These are phyloP conservation scores for Genyomyrus donnyi DNA, from an alignment of 2,113 vertebrate genomes.

Conservation along the genomic window DNA sequence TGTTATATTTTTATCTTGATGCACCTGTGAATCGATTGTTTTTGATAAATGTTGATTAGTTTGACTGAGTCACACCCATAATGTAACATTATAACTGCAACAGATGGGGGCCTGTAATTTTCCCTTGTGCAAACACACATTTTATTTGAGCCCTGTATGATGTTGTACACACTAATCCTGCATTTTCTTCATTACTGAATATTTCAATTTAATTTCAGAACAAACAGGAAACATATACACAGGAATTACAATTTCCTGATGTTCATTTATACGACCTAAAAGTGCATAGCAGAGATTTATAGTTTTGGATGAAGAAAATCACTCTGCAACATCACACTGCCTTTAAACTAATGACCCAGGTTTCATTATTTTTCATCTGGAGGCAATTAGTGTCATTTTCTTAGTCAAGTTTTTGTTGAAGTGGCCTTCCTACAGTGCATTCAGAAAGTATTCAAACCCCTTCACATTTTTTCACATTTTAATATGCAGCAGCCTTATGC, in stretches of 20 bases:
- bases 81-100: background rate
- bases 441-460: background rate
- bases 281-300: background rate
- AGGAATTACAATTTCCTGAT: background rate
- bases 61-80: background rate
- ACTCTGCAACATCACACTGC: background rate
- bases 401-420: background rate
- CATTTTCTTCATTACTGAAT: background rate
- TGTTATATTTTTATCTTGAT: background rate
- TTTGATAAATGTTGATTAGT: background rate
- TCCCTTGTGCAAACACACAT: background rate
- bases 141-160: background rate
- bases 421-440: background rate
- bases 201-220: background rate
- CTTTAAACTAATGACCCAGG: background rate
- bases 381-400: background rate
- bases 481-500: background rate
- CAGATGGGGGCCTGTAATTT: background rate
- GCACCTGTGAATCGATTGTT: background rate
- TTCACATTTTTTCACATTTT: background rate
- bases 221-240: background rate
- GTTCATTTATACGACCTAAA: background rate
- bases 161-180: background rate
- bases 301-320: background rate
- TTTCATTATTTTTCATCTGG: background rate